Evolutionary conservation across 2,888 invertebrate genomes (phyloP).

Genomic region (Stenolophus ochropezus): DNA sequence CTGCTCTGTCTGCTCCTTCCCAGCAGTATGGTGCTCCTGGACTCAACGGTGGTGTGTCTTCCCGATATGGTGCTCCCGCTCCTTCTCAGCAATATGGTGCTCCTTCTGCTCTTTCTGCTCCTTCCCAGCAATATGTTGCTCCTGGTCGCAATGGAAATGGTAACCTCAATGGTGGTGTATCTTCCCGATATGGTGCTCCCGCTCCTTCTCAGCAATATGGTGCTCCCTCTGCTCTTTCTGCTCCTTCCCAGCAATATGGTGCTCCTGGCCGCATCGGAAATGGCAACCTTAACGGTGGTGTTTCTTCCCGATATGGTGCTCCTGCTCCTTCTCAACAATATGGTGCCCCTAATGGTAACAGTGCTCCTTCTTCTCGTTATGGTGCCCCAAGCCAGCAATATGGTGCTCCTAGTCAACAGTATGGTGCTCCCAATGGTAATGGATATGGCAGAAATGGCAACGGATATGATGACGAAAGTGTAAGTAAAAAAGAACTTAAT

Average conservation of each 20-base stretch:
- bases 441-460: conserved; percentile 42
- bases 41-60: no score
- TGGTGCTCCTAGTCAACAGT: conserved; percentile 29
- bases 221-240: no score
- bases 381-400: conserved; percentile 19
- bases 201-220: no score
- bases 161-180: background rate
- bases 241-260: conserved; percentile 64
- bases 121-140: no score
- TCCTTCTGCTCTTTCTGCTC: no score
- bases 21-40: conserved; percentile 60
- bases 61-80: no score
- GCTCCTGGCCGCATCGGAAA: no score
- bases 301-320: conserved; percentile 15
- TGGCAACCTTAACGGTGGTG: conserved; percentile 33
- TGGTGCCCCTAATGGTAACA: conserved; percentile 49
- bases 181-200: background rate
- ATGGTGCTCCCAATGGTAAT: conserved; percentile 26
- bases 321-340: conserved; percentile 62
- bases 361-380: no score
- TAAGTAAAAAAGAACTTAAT: conserved; percentile 1
- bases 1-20: conserved; percentile 31
- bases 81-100: no score
- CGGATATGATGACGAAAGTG: conserved; percentile 44
- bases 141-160: no score